A percentile compares a stretch with the other conserved stretches of the same genome.
These are phyloP conservation scores for Catostomus latipinnis DNA, from an alignment of 2,797 vertebrate genomes.

Conservation along the genomic window DNA sequence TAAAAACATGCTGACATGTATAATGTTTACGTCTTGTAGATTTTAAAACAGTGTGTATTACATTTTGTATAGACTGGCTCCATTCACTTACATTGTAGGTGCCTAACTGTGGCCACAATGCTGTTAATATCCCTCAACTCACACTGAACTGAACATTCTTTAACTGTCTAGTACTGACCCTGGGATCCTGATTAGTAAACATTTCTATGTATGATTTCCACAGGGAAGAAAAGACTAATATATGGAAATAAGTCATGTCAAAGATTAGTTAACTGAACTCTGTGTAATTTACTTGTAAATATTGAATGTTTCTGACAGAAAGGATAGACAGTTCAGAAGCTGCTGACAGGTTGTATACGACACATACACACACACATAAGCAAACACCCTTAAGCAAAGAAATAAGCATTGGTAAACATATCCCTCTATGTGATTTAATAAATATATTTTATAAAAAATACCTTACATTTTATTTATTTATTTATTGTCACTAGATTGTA, in stretches of 20 bases:
- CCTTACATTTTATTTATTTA: no score
- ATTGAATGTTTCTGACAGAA: constrained; percentile 12
- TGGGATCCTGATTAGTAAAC: constrained; percentile 1
- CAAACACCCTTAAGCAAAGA: constrained; percentile 16
- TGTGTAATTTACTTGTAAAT: constrained; percentile 6
- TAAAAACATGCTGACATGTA: no score
- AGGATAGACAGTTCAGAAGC: constrained; percentile 9
- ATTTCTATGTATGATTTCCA: constrained; percentile 5
- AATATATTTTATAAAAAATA: background rate
- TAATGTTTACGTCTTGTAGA: no score
- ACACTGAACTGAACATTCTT: no score
- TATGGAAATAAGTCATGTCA: background rate
- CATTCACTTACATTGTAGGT: no score
- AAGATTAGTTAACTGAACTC: constrained; percentile 1
- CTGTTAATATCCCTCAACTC: no score
- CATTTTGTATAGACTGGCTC: no score
- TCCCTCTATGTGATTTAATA: constrained; percentile 1
- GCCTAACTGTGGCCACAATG: no score
- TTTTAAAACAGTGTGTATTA: no score
- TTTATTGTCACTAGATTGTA: background rate
- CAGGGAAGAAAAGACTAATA: background rate
- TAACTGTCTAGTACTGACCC: background rate
- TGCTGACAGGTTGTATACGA: constrained; percentile 15
- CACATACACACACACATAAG: constrained; percentile 9
- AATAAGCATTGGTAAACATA: constrained; percentile 12